These are phyloP conservation scores for Pteronotus mesoamericanus DNA, from an alignment of 2,797 vertebrate genomes.

Conservation along the genomic window DNA sequence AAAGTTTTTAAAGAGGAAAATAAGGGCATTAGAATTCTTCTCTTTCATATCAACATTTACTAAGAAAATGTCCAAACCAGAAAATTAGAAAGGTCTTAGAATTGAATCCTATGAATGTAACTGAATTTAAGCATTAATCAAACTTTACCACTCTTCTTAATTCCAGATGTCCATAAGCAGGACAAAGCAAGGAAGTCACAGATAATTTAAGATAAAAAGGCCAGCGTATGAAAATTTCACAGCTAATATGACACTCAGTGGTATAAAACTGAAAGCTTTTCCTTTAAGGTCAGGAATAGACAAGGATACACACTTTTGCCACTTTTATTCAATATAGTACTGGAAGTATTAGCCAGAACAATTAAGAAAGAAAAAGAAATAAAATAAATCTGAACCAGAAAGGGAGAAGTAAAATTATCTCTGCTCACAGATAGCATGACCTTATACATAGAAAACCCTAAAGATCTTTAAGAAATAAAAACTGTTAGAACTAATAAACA, in stretches of 20 bases:
- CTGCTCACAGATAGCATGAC: not conserved
- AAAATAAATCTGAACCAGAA: not conserved
- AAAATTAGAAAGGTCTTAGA: slow-evolving; percentile 20
- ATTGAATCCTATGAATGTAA: not conserved
- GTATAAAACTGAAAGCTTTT: not conserved
- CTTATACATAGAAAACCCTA: not conserved
- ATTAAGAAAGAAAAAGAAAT: not conserved
- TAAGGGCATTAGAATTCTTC: not conserved
- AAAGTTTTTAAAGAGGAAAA: not conserved
- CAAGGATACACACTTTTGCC: not conserved
- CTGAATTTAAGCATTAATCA: slow-evolving; percentile 10
- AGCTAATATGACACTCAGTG: not conserved
- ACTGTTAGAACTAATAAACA: not conserved
- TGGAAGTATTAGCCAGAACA: not conserved
- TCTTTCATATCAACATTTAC: slow-evolving; percentile 10
- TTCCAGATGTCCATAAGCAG: slow-evolving; percentile 11
- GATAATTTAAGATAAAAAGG: not conserved
- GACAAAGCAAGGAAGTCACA: not conserved
- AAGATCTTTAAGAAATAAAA: not conserved
- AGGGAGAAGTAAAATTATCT: not conserved
- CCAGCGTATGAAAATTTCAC: not conserved
- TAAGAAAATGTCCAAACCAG: not conserved
- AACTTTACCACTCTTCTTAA: not conserved
- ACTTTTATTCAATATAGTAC: not conserved
- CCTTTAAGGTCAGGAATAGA: not conserved